Evolutionary conservation across 2,888 invertebrate species (phyloP).

Genomic region (Elysia crispata): DNA sequence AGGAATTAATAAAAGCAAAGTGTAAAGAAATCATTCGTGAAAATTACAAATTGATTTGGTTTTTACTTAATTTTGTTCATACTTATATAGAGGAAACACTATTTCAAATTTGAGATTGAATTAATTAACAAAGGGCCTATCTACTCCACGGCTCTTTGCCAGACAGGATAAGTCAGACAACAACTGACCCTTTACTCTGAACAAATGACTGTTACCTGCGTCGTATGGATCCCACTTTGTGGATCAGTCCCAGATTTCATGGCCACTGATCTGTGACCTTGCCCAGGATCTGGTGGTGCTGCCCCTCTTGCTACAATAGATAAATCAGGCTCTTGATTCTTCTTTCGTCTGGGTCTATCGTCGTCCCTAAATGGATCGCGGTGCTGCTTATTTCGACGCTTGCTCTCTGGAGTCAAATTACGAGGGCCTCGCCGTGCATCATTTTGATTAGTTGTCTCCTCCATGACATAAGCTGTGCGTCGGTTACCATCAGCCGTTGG

Average conservation of each 20-base stretch:
- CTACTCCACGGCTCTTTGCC: no score
- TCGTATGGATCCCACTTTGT: constrained; percentile 62
- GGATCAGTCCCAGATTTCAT: constrained; percentile 67
- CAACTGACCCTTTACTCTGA: no score
- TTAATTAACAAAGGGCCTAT: no score
- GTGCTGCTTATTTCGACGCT: constrained; percentile 41
- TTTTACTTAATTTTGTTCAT: no score
- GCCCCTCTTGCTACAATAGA: constrained; percentile 53
- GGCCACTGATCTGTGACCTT: constrained; percentile 61
- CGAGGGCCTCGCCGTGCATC: constrained; percentile 46
- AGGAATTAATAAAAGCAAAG: no score
- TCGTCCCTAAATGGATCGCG: constrained; percentile 58
- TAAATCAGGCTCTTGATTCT: constrained; percentile 44
- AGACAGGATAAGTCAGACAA: no score
- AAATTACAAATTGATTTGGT: no score
- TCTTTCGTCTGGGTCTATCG: constrained; percentile 42
- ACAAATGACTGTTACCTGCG: constrained; percentile 54
- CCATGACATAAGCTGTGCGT: constrained; percentile 60
- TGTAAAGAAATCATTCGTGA: no score
- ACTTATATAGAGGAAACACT: no score
- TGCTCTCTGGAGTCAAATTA: constrained; percentile 48
- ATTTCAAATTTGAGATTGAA: no score
- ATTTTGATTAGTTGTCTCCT: constrained; percentile 43
- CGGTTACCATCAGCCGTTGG: constrained; percentile 60
- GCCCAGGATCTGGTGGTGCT: constrained; percentile 62